phyloP scores from a whole-genome alignment of 2,797 vertebrate species.

The Oryzias dopingdopingensis region DNA sequence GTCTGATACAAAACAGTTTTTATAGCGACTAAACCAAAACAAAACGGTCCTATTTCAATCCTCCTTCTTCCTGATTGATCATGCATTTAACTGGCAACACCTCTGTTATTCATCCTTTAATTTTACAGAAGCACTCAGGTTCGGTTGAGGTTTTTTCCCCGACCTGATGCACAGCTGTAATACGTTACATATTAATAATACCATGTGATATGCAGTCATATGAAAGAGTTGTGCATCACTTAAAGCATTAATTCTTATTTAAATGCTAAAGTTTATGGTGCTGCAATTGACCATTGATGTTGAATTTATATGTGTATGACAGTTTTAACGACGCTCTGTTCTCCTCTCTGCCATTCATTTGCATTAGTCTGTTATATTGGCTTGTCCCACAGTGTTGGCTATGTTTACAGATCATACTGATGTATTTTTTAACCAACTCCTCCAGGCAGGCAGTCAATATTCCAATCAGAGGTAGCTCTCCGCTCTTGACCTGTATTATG shows the following conservation, averaged over 20 bases:
- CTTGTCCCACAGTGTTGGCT: constrained; percentile 32
- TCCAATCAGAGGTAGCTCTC: constrained; percentile 69
- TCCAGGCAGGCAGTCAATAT: constrained; percentile 67
- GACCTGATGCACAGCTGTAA: no score
- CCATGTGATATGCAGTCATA: constrained; percentile 10
- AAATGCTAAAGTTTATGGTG: constrained; percentile 36
- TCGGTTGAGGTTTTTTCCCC: no score
- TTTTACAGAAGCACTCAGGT: no score
- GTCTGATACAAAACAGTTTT: no score
- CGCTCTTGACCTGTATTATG: constrained; percentile 39
- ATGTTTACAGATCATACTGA: constrained; percentile 70
- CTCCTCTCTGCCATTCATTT: constrained; percentile 54
- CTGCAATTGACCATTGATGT: constrained; percentile 25
- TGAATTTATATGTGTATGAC: constrained; percentile 40
- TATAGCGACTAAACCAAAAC: no score
- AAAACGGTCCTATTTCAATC: no score
- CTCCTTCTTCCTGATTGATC: no score
- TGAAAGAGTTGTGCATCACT: constrained; percentile 30
- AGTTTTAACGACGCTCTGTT: constrained; percentile 34
- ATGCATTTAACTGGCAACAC: no score
- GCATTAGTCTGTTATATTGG: constrained; percentile 50
- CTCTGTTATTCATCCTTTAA: no score
- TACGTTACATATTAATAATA: background rate
- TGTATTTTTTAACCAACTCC: constrained; percentile 60
- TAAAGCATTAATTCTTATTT: constrained; percentile 39